Evolutionary conservation across 2,113 vertebrate genomes (phyloP).

Genomic region (Datnioides undecimradiatus): DNA sequence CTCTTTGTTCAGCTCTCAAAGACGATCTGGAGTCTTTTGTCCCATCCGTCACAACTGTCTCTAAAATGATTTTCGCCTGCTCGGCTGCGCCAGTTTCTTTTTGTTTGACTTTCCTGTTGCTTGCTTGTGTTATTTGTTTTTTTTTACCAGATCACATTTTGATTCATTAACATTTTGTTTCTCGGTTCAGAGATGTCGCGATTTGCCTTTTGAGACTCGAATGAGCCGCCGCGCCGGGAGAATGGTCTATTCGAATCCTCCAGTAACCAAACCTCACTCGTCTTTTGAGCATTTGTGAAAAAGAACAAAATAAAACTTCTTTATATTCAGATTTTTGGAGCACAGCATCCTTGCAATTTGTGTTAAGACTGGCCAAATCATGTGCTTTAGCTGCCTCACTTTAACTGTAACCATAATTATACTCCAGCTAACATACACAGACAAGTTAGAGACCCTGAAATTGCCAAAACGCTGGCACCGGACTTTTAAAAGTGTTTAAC

Average conservation of each 20-base stretch:
- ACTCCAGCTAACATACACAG: too few relatives aligned
- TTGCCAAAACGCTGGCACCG: not conserved
- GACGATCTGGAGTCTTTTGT: constrained; percentile 41
- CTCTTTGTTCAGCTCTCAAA: constrained; percentile 36
- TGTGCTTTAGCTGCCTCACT: too few relatives aligned
- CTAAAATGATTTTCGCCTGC: not conserved
- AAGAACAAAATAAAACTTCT: not conserved
- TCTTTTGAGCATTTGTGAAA: not conserved
- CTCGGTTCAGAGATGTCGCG: not conserved
- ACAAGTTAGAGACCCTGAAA: too few relatives aligned
- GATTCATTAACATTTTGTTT: constrained; percentile 30
- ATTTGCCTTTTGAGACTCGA: constrained; percentile 14
- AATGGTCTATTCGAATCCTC: not conserved
- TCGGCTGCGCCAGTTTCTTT: constrained; percentile 13
- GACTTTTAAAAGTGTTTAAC: not conserved
- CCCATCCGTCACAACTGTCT: constrained; percentile 4
- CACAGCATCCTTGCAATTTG: not conserved
- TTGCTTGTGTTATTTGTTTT: constrained; percentile 16
- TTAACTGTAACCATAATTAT: too few relatives aligned
- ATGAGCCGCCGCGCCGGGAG: not conserved
- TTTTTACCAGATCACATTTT: constrained; percentile 4
- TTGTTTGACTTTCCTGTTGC: constrained; percentile 5
- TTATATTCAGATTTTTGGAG: not conserved
- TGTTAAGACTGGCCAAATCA: not conserved
- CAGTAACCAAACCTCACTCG: not conserved